Conservation (phyloP, 2,113 vertebrate genomes). For the Gopherus evgoodei region DNA sequence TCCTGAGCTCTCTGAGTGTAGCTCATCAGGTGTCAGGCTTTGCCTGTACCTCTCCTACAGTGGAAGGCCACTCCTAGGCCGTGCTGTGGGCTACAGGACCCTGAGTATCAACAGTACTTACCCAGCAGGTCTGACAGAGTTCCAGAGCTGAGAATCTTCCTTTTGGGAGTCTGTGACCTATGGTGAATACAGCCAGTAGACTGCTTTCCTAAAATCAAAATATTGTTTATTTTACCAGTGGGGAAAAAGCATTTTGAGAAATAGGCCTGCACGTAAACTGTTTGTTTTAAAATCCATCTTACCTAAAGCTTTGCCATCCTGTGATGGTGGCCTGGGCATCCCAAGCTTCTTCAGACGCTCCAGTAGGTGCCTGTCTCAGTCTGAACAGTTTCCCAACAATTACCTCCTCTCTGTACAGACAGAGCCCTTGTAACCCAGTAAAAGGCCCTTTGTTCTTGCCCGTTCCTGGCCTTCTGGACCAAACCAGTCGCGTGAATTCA, state of each 20-base stretch:
- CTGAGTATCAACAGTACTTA: neutral
- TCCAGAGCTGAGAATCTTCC: neutral
- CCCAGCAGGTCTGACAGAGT: neutral
- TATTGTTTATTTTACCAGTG: neutral
- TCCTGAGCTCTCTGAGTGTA: neutral
- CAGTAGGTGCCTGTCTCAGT: neutral
- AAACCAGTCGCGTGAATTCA: rapidly evolving
- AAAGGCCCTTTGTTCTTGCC: neutral
- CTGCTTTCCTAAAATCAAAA: neutral
- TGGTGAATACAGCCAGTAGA: neutral
- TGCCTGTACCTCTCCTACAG: neutral
- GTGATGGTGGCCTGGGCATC: rapidly evolving
- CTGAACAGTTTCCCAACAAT: neutral
- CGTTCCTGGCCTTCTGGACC: neutral
- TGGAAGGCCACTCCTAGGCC: neutral
- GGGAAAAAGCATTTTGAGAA: neutral
- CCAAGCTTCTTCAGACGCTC: neutral
- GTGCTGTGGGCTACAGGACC: neutral
- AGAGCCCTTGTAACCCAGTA: neutral
- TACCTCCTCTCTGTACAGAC: neutral
- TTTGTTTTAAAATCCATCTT: neutral
- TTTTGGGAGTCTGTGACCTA: neutral
- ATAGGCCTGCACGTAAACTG: neutral
- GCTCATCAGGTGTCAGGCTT: neutral
- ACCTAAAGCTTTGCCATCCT: neutral